Evolutionary conservation across 2,113 vertebrate genomes (phyloP).

Genomic region (Amphiprion percula): DNA sequence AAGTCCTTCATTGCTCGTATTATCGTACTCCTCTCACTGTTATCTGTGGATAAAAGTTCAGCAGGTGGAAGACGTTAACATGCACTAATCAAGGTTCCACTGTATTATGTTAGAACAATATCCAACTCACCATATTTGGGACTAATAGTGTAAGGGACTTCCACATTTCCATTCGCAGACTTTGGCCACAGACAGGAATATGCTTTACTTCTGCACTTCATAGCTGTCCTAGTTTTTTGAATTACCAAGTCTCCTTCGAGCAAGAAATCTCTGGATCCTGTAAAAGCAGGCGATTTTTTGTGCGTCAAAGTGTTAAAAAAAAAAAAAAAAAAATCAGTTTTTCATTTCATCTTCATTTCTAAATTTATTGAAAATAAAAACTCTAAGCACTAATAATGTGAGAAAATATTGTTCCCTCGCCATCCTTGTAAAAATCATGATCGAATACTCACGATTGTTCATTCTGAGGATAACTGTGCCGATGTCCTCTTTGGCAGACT

Average conservation of each 20-base stretch:
- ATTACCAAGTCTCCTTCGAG: conserved; percentile 61
- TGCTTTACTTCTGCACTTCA: conserved; percentile 6
- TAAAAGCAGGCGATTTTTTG: background rate
- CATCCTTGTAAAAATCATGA: background rate
- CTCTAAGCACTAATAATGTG: background rate
- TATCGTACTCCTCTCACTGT: conserved; percentile 1
- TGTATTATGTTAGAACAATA: background rate
- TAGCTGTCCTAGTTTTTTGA: conserved; percentile 60
- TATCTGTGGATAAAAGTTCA: conserved; percentile 28
- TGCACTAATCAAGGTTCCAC: background rate
- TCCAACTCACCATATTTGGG: conserved; percentile 46
- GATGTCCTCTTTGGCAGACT: conserved; percentile 14
- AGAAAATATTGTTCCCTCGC: background rate
- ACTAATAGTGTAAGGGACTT: conserved; percentile 47
- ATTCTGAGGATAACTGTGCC: conserved; percentile 60
- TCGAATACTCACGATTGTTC: conserved; percentile 62
- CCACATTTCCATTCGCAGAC: conserved; percentile 52
- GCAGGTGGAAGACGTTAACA: background rate
- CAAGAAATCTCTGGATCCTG: conserved; percentile 45
- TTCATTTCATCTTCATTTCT: background rate
- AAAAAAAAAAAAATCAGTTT: background rate
- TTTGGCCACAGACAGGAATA: conserved; percentile 68
- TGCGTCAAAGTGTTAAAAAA: background rate
- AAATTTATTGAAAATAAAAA: background rate
- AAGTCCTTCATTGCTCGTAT: conserved; percentile 35